Conservation (phyloP, 2,797 vertebrate species). For the Oreortyx pictus region DNA sequence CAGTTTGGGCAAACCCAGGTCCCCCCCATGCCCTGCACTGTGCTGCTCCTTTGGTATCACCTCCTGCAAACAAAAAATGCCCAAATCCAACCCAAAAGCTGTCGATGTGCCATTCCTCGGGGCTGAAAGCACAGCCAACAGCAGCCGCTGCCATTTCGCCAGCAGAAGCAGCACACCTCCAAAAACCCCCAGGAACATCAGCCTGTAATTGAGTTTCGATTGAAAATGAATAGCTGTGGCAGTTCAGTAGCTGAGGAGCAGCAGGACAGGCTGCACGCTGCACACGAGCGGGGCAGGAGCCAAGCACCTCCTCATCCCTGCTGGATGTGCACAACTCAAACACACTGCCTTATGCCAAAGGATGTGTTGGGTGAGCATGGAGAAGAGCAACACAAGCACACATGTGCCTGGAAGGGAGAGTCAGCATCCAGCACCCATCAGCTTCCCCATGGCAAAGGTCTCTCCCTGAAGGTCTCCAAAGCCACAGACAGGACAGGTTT, state of each 20-base stretch:
- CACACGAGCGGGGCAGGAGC: neutral
- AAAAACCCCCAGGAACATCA: neutral
- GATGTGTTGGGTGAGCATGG: neutral
- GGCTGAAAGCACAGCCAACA: neutral
- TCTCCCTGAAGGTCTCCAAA: neutral
- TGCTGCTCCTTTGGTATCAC: neutral
- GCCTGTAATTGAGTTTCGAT: neutral
- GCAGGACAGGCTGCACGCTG: neutral
- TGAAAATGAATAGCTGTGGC: neutral
- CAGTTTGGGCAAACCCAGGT: neutral
- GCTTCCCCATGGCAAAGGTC: fast-evolving
- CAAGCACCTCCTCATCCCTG: neutral
- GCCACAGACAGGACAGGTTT: fast-evolving
- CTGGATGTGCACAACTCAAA: neutral
- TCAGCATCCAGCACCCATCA: fast-evolving
- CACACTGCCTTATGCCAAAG: fast-evolving
- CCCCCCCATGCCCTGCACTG: neutral
- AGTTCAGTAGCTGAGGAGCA: neutral
- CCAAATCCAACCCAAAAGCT: no score
- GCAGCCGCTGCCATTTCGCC: neutral
- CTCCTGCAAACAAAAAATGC: no score
- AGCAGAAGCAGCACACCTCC: neutral
- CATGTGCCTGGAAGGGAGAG: neutral
- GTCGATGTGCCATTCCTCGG: no score
- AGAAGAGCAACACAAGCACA: fast-evolving